Percentiles rank a stretch among this genome's conserved stretches.
Evolutionary conservation across 2,113 vertebrate species (phyloP).

Genomic region (Nothoprocta perdicaria): DNA sequence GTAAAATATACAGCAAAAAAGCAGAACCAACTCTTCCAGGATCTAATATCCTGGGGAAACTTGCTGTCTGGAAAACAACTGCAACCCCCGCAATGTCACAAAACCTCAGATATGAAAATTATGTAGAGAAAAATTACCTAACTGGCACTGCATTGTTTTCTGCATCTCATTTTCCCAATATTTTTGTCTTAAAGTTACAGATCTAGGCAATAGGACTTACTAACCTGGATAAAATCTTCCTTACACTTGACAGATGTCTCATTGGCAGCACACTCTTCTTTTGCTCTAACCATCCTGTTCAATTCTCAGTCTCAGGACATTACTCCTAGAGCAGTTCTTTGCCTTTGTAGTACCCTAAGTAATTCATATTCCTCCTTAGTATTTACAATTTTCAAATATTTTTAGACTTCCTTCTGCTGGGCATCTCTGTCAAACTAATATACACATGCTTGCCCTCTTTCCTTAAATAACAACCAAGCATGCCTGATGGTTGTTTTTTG

Average conservation of each 20-base stretch:
- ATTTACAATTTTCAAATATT: background rate
- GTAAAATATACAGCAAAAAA: background rate
- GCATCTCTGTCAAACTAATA: background rate
- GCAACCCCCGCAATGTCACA: background rate
- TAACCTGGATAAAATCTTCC: background rate
- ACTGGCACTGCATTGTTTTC: background rate
- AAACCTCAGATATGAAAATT: background rate
- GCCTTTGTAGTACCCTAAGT: background rate
- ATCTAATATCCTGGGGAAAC: background rate
- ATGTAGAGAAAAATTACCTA: background rate
- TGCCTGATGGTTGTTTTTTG: background rate
- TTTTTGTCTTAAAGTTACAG: background rate
- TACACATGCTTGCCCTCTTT: accelerated
- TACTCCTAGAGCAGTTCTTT: background rate
- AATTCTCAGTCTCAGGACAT: background rate
- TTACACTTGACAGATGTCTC: background rate
- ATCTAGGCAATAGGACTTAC: background rate
- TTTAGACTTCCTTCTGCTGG: background rate
- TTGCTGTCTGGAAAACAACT: background rate
- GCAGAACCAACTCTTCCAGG: background rate
- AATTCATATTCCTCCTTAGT: background rate
- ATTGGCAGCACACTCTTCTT: background rate
- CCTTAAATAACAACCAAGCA: background rate
- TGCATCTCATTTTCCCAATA: background rate
- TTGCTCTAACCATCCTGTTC: background rate